Evolutionary conservation across 1,140 invertebrate species (phyloP), one percentile per base, ranked within the genome.

Genomic region (Tetramorium alpestre): DNA sequence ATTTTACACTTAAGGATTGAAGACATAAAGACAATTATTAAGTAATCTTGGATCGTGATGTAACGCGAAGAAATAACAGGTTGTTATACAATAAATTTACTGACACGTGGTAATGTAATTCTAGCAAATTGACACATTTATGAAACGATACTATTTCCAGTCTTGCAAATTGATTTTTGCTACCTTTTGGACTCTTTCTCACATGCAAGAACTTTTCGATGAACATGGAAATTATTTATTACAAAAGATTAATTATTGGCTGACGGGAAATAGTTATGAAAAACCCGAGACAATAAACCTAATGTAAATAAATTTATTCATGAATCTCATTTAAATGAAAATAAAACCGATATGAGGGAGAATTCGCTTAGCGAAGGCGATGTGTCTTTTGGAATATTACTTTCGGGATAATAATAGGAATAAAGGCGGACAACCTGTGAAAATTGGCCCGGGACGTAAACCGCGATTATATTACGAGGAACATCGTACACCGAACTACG

Each of bases 321-420:
- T 75, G 80, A 82, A 22, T 0, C 41, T 73, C 44, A 82, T 82
- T 82, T 82, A 82, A 82, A 82, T 82, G 80, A 84, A 84, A 84
- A 84, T 84, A 84, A 73, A 84, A 84, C 38, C 80, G 38, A 84
- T 73, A 49, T 41, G 54, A 22, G 69, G 2, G 80, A 70, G 47
- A 81, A 84, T 84, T 84, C 69, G 80, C 67, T 82, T 60, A 73
- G 80, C 73, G 58, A 78, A 54, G 65, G 73, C 82, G 10, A 78
- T 75, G 69, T 75, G 56, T 84, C 76, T 81, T 80, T 78, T 8
- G 76, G 60, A 81, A 69, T 81, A 80, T 80, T 86, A 86, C 51
- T 86, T 80, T 58, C 49, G 75, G 64, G 85, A 87, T 75, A 75
- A 85, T 87, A 87, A 87, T 87, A 73, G 58, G 67, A 87, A 87